Base-by-base conservation (phyloP, 2,113 vertebrate genomes). In the Phrynosoma blainvillii region DNA sequence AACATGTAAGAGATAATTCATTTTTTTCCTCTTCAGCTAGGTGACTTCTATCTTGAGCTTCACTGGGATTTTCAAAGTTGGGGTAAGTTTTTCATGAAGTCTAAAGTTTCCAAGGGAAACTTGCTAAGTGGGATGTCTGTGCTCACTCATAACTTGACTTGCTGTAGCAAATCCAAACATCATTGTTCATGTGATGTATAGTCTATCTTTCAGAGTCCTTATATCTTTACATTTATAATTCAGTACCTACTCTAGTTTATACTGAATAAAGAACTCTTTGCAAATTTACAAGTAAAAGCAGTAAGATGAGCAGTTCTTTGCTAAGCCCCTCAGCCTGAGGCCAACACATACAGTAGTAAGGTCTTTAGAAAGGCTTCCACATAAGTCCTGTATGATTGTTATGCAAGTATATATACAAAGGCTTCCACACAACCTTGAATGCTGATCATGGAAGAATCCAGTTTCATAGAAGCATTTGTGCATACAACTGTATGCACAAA, bases 51-150 rank as follows among this genome's bases (percentile, higher is more conserved):
- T 95, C 96, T 99, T 97, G 98, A 99, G 96, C 98, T 99, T 97
- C 99, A 99, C 96, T 99, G 99, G 99, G 99, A 99, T 96, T 99
- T 99, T 97, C 99, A 99, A 97, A 99, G 99, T 95, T 99, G 99
- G 99, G 99, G 99, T 99, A 97, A 99, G 89, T 83, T 62, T 70
- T 76, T 0, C 30, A 16, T 14, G 18, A 54, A 73, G 21, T 21
- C 36, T 36, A 73, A 84, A 83, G 59, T 59, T 59, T 59, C 9
- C 56, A 59, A 59, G 77, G 68, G 40, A 82, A 13, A 10, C 30
- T 71, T 68, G 12, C 1, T 68, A 13, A 40, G 74, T 59, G 20
- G 32, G 14, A 76, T 47, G 59, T 1, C 74, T 20, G 4, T 42
- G 42, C 25, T 85, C n/a, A 66, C n/a, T 27, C 18, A 16, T n/a